These are phyloP conservation scores for Phaethon lepturus DNA, from an alignment of 2,113 vertebrate genomes.

Conservation along the genomic window DNA sequence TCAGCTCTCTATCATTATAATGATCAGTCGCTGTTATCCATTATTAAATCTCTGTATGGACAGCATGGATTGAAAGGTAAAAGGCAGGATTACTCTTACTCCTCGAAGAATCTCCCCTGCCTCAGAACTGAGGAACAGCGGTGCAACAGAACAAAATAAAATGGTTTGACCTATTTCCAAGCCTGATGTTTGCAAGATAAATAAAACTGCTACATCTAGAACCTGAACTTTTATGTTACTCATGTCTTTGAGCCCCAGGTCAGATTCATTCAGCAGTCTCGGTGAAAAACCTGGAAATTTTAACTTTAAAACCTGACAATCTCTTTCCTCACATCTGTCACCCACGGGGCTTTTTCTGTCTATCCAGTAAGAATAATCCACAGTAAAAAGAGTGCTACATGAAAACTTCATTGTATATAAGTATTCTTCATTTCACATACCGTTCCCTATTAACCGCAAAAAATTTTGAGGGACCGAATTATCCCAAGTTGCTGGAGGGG, in stretches of 20 bases:
- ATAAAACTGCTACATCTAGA: neutral
- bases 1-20: neutral
- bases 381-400: neutral
- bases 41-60: neutral
- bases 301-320: neutral
- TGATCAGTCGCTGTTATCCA: neutral
- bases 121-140: neutral
- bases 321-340: neutral
- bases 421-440: neutral
- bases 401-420: neutral
- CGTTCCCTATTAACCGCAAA: neutral
- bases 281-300: neutral
- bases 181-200: neutral
- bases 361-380: neutral
- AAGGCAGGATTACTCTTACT: neutral
- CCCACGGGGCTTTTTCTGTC: neutral
- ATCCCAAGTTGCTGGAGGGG: neutral
- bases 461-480: neutral
- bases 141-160: neutral
- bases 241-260: neutral
- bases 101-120: neutral
- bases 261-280: neutral
- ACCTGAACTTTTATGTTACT: neutral
- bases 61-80: neutral
- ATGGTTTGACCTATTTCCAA: neutral